These are phyloP conservation scores for Ophraella communa DNA, from an alignment of 2,888 invertebrate species.

Conservation along the genomic window DNA sequence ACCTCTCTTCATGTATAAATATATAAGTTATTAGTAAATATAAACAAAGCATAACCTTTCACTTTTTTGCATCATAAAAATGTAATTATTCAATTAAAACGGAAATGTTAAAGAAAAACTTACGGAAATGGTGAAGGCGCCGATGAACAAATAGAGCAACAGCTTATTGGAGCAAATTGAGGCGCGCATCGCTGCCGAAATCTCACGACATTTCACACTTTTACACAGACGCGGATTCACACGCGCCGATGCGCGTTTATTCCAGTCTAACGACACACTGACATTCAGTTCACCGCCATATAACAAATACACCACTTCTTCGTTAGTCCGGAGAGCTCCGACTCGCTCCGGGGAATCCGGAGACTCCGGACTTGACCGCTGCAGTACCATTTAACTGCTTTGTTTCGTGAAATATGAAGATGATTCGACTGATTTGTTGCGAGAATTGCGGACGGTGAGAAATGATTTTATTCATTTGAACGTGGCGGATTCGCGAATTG, in stretches of 20 bases:
- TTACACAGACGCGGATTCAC: slow-evolving; percentile 49
- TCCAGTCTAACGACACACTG: slow-evolving; percentile 23
- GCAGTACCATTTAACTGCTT: not conserved
- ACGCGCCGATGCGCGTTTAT: slow-evolving; percentile 22
- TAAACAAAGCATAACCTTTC: not conserved
- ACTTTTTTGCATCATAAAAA: not conserved
- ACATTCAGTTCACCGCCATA: slow-evolving; percentile 13
- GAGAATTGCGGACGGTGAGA: not conserved
- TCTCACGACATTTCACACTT: slow-evolving; percentile 52
- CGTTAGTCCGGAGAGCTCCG: not conserved
- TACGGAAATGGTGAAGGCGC: slow-evolving; percentile 47
- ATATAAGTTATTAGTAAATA: not conserved
- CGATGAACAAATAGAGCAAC: slow-evolving; percentile 46
- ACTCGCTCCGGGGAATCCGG: slow-evolving; percentile 11
- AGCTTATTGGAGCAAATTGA: slow-evolving; percentile 48
- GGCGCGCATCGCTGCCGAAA: slow-evolving; percentile 53
- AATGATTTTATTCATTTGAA: not conserved
- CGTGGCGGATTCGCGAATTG: not conserved
- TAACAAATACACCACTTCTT: slow-evolving; percentile 12
- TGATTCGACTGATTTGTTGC: not conserved
- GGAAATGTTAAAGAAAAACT: slow-evolving; percentile 31
- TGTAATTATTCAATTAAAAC: not conserved
- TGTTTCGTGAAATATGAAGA: not conserved
- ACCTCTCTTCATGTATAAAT: not conserved
- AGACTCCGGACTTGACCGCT: slow-evolving; percentile 9